Base-by-base conservation (phyloP, 92 coral and sea anemone genomes). In the Epizoanthus ramosus region DNA sequence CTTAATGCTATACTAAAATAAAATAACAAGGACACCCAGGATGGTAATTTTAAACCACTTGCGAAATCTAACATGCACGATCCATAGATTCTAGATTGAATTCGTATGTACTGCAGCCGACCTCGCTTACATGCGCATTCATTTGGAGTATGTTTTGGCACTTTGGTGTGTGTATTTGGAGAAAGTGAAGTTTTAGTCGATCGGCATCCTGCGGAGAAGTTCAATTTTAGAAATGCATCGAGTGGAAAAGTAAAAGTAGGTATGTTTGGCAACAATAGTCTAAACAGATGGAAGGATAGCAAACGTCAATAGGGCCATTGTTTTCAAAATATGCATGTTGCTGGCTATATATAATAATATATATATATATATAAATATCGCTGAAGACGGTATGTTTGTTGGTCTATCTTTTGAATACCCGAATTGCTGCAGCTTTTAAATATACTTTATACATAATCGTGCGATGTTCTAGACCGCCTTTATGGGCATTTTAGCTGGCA, bases 31-130 rank as follows among this genome's bases (percentile, higher is more conserved):
- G 85, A 89, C 92, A 89, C 92, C 87, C 92, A 87, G 52, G 89
- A 58, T 75, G 87, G 92, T 89, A 89, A 89, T 85, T 75, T 86
- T 85, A 89, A 80, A 89, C 92, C 92, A 81, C 59, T 75, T 1
- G 74, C 75, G 89, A 73, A 63, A 56, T 37, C 22, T 58, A 63
- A 57, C 70, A 43, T 66, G 33, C 17, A 12, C 50, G 72, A 67
- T 6, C 54, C 54, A 41, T 28, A 33, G 72, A 65, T 65, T 65
- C n/a, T 28, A 33, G 72, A 65, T 65, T 65, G 70, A 65, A 50
- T 28, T 65, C 53, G 12, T 1, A 33, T 24, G 6, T 59, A 50
- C 57, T 41, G 23, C 82, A 10, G 18, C 15, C 71, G 39, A 61
- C 82, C 82, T 77, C 82, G 82, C 61, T 77, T 61, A 77, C 58